These are phyloP conservation scores for Esox niger DNA, from an alignment of 2,113 vertebrate species.

Conservation along the genomic window DNA sequence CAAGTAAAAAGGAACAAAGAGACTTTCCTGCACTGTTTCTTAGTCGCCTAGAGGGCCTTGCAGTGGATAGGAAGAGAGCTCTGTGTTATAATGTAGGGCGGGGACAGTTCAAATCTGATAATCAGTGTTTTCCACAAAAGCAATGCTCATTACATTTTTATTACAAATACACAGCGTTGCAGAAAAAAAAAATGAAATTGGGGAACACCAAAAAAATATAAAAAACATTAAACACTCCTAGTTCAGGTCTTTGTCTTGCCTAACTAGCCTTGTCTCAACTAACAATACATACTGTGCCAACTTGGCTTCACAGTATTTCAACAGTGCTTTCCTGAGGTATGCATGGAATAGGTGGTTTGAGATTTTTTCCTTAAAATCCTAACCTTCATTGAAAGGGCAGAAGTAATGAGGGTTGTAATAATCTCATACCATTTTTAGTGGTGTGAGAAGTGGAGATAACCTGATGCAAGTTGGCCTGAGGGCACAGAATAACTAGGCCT, in stretches of 20 bases:
- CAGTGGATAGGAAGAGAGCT: conserved; percentile 25
- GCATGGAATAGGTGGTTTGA: conserved; percentile 60
- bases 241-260: conserved; percentile 66
- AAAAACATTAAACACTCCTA: conserved; percentile 69
- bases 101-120: conserved; percentile 64
- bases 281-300: conserved; percentile 55
- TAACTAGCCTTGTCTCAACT: conserved; percentile 64
- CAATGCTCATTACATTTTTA: conserved; percentile 60
- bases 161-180: conserved; percentile 60
- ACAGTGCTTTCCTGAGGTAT: conserved; percentile 58
- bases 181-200: conserved; percentile 43
- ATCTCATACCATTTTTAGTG: not conserved
- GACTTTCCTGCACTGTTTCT: conserved; percentile 66
- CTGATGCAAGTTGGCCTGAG: not conserved
- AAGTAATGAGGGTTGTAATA: conserved; percentile 52
- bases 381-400: conserved; percentile 52
- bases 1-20: conserved; percentile 71
- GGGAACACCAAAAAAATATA: conserved; percentile 55
- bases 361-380: conserved; percentile 54
- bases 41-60: conserved; percentile 48
- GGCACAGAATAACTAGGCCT: too few species aligned
- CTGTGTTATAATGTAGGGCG: conserved; percentile 47
- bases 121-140: conserved; percentile 57
- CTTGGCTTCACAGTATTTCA: conserved; percentile 64
- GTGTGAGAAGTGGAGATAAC: not conserved